These are phyloP conservation scores for Urophycis tenuis DNA, from an alignment of 2,797 vertebrate species.

Conservation along the genomic window DNA sequence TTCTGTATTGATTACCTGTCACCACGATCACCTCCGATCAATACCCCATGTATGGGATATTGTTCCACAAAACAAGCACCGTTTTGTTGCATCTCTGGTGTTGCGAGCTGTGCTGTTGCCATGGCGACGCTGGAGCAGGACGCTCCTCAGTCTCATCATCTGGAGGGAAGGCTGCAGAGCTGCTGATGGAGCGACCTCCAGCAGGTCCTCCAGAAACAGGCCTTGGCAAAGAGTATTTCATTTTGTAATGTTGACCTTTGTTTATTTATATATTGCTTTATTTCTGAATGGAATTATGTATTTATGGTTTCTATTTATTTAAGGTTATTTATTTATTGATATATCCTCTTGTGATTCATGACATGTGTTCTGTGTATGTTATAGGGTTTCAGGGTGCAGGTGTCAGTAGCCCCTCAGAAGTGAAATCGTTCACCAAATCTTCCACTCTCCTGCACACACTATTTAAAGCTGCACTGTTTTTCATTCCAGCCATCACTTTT, in stretches of 20 bases:
- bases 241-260: conserved; percentile 36
- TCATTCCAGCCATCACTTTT: neutral
- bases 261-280: conserved; percentile 46
- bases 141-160: no score
- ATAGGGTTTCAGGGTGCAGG: neutral
- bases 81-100: neutral
- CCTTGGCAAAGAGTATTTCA: conserved; percentile 49
- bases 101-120: no score
- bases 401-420: neutral
- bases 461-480: neutral
- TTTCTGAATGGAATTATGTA: conserved; percentile 20
- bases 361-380: conserved; percentile 21
- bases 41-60: conserved; percentile 2
- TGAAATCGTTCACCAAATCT: neutral
- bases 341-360: conserved; percentile 13
- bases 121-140: no score
- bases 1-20: conserved; percentile 36
- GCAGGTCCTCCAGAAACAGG: conserved; percentile 28
- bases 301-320: conserved; percentile 45
- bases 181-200: conserved; percentile 28
- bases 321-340: conserved; percentile 46
- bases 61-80: conserved; percentile 33
- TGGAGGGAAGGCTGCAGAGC: neutral
- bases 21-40: conserved; percentile 32
- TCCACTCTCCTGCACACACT: neutral